Evolutionary conservation across 2,888 invertebrate species (phyloP).

Genomic region (Neuroscelio doddi): DNA sequence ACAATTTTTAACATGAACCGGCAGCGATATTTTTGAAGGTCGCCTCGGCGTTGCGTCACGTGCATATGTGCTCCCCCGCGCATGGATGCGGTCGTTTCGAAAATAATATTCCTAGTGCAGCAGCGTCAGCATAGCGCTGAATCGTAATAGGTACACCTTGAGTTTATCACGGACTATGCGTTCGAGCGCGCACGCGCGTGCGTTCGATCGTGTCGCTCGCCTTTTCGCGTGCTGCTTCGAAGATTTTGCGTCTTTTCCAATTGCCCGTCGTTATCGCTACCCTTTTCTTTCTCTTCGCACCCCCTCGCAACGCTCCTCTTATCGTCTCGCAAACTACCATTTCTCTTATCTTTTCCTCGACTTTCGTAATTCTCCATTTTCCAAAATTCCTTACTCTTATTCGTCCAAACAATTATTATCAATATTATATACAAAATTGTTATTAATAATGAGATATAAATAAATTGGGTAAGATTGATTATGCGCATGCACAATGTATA

Average conservation of each 20-base stretch:
- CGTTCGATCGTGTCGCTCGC: constrained; percentile 50
- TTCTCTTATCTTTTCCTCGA: background rate
- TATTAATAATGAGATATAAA: no score
- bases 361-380: no score
- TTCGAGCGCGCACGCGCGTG: constrained; percentile 38
- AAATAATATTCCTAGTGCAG: constrained; percentile 30
- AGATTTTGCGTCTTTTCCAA: constrained; percentile 26
- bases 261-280: constrained; percentile 17
- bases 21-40: constrained; percentile 46
- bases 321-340: no score
- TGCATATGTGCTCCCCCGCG: constrained; percentile 17
- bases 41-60: constrained; percentile 37
- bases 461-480: no score
- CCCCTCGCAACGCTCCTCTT: no score
- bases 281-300: background rate
- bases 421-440: no score
- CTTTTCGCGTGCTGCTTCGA: constrained; percentile 27
- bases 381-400: no score
- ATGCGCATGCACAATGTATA: background rate
- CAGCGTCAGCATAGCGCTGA: no score
- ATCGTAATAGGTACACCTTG: constrained; percentile 12
- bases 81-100: constrained; percentile 17
- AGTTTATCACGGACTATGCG: constrained; percentile 7
- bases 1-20: no score
- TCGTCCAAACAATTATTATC: no score